These are phyloP conservation scores for Macrotis lagotis DNA, from an alignment of 2,113 vertebrate species.

Conservation along the genomic window DNA sequence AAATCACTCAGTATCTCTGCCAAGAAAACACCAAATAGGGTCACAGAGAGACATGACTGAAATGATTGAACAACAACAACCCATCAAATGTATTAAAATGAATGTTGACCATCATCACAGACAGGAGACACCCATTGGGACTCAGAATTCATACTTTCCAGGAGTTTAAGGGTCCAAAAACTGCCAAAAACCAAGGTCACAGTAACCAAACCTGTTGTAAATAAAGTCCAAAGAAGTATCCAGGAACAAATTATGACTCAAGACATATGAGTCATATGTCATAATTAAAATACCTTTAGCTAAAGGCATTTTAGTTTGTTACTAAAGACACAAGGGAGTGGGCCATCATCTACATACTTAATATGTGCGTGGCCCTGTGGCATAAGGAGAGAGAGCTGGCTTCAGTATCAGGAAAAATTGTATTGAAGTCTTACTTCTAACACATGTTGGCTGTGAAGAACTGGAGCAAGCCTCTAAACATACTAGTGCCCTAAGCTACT, in stretches of 20 bases:
- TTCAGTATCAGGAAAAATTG: background rate
- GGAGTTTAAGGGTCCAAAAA: background rate
- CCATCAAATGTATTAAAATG: background rate
- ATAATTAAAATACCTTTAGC: background rate
- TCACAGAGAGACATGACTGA: background rate
- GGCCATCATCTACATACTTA: background rate
- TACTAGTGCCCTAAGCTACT: background rate
- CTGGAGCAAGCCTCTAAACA: background rate
- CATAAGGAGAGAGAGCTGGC: background rate
- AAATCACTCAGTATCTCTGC: background rate
- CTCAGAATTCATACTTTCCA: background rate
- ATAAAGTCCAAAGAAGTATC: background rate
- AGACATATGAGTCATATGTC: background rate
- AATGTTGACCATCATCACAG: no score
- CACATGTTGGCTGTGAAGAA: background rate
- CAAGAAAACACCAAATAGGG: background rate
- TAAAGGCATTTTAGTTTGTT: background rate
- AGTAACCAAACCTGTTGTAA: background rate
- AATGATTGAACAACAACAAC: no score
- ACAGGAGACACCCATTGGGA: background rate
- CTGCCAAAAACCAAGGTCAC: background rate
- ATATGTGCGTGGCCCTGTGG: background rate
- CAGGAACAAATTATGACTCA: background rate
- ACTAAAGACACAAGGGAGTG: background rate
- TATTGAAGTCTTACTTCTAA: background rate